phyloP scores from a whole-genome alignment of 2,797 vertebrate genomes.

The Valencia hispanica region DNA sequence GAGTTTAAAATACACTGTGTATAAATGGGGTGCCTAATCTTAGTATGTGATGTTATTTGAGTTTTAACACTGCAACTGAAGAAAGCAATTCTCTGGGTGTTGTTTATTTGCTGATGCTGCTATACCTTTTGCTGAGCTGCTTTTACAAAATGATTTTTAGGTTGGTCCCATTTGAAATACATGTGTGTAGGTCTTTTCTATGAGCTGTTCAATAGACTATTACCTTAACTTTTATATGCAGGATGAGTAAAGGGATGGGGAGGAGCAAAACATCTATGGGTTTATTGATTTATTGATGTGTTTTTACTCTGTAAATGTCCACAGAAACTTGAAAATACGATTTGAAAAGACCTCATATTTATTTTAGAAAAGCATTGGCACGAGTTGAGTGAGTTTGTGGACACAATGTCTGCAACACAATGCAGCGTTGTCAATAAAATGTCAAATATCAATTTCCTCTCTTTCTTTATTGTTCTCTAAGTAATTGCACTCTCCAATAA shows the following conservation, averaged over 20 bases:
- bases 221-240: slow-evolving; percentile 51
- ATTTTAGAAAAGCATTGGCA: slow-evolving; percentile 63
- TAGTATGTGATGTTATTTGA: slow-evolving; percentile 75
- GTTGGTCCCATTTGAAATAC: slow-evolving; percentile 47
- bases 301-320: slow-evolving; percentile 43
- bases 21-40: slow-evolving; percentile 73
- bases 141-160: slow-evolving; percentile 43
- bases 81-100: slow-evolving; percentile 60
- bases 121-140: slow-evolving; percentile 49
- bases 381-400: slow-evolving; percentile 54
- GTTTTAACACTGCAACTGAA: slow-evolving; percentile 67
- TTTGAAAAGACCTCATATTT: slow-evolving; percentile 64
- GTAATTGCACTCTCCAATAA: background rate
- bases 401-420: slow-evolving; percentile 50
- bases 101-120: slow-evolving; percentile 66
- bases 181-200: slow-evolving; percentile 43
- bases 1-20: slow-evolving; percentile 76
- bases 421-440: slow-evolving; percentile 66
- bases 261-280: slow-evolving; percentile 34
- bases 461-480: background rate
- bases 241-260: slow-evolving; percentile 27
- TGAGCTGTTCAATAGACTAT: slow-evolving; percentile 31
- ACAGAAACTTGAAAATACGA: slow-evolving; percentile 63
- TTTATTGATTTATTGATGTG: slow-evolving; percentile 47
- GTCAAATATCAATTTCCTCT: slow-evolving; percentile 13